Base-by-base conservation (phyloP, 2,113 vertebrate genomes). In the Atherinomorus stipes region DNA sequence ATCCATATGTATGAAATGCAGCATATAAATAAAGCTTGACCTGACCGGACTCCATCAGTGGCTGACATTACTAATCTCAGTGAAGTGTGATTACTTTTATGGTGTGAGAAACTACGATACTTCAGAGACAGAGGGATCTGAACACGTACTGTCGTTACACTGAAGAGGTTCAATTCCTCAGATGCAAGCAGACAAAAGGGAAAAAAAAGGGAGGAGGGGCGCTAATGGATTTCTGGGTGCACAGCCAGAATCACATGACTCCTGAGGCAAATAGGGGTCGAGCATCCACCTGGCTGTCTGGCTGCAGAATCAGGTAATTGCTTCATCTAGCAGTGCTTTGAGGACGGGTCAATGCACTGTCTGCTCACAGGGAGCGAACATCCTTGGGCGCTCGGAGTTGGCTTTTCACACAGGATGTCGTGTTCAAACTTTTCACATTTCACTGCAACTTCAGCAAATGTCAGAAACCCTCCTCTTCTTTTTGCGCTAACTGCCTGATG, bases 201-300 rank as follows among this genome's bases (percentile, higher is more conserved):
- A n/a, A 66, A 82, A 76, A 76, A 34, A 7, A 19, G 21, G 4
- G 44, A 73, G 44, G 52, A 19, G 21, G 4, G 44, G 73, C 40
- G 52, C 64, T 75, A 80, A 89, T 83, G 86, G 85, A 74, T 86
- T 87, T 74, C 76, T 62, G 74, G 89, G 76, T 78, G 76, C 59
- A 11, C 54, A 79, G 87, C 84, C 86, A 87, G 76, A 65, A 56
- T 50, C 3, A 16, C 50, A 64, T 59, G 64, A 82, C 10, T 61
- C 81, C 79, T 51, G 58, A 77, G 61, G 79, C 81, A 80, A 81
- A 74, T 42, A 74, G 67, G 76, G 68, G 59, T 61, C 71, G 50
- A 63, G 77, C 74, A 22, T 68, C 66, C 85, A 89, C 78, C 71
- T 87, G 76, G 51, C 71, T 34, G 64, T 74, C 56, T 71, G 40